Percentiles rank a stretch among this genome's conserved stretches.
phyloP scores from a whole-genome alignment of 92 coral and sea anemone genomes.

The Zoanthus gigantus region DNA sequence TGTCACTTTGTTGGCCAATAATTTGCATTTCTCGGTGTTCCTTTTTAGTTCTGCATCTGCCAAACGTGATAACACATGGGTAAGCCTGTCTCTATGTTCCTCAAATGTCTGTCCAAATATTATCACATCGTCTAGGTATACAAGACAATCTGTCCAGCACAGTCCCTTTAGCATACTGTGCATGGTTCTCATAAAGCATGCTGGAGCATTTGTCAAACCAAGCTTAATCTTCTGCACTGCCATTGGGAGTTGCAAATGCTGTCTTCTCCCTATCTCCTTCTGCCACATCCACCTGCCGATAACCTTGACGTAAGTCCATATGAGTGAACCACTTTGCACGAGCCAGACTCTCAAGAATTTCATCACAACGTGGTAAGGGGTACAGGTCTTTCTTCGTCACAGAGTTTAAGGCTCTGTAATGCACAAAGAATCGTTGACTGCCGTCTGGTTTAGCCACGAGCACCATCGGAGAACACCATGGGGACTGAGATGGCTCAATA shows the following conservation, averaged over 20 bases:
- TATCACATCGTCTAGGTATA: slow-evolving; percentile 57
- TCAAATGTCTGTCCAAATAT: slow-evolving; percentile 49
- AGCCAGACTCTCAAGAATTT: slow-evolving; percentile 58
- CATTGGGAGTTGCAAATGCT: no score
- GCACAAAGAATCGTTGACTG: slow-evolving; percentile 52
- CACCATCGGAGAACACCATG: slow-evolving; percentile 61
- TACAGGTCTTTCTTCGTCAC: slow-evolving; percentile 6
- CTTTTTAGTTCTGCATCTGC: slow-evolving; percentile 56
- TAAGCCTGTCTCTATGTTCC: slow-evolving; percentile 56
- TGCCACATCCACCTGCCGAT: slow-evolving; percentile 55
- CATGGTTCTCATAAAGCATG: not conserved
- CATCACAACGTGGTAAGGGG: slow-evolving; percentile 54
- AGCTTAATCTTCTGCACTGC: no score
- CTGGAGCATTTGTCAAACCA: no score
- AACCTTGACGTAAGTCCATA: slow-evolving; percentile 49
- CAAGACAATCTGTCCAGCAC: slow-evolving; percentile 59
- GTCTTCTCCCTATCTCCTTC: not conserved
- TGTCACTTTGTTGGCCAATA: slow-evolving; percentile 46
- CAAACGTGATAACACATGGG: slow-evolving; percentile 45
- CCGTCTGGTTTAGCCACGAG: slow-evolving; percentile 25
- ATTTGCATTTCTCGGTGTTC: slow-evolving; percentile 58
- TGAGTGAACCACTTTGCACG: slow-evolving; percentile 60
- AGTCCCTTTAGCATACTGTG: slow-evolving; percentile 49
- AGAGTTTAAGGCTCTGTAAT: slow-evolving; percentile 25
- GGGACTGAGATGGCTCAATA: slow-evolving; percentile 57